A percentile compares a stretch with the other conserved stretches of the same genome.
phyloP scores from a whole-genome alignment of 2,113 vertebrate species.

The Pelecanoides urinatrix region DNA sequence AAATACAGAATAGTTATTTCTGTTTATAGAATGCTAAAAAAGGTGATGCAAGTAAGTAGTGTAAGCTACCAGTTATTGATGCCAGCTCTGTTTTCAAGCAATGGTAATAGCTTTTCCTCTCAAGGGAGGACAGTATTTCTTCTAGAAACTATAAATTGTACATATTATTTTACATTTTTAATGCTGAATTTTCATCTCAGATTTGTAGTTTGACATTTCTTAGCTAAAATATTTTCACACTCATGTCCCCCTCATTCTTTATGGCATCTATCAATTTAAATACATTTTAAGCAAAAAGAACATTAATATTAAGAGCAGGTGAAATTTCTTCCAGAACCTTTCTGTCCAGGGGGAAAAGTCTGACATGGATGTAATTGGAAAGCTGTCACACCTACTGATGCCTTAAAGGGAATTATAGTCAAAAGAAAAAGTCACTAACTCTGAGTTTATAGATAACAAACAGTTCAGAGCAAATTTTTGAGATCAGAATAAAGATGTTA shows the following conservation, averaged over 20 bases:
- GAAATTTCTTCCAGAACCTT: background rate
- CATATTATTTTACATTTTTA: background rate
- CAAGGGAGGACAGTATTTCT: background rate
- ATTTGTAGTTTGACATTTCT: background rate
- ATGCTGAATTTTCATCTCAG: background rate
- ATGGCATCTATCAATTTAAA: background rate
- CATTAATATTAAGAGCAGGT: background rate
- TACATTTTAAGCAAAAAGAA: background rate
- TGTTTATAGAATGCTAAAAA: constrained; percentile 29
- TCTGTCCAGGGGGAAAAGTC: background rate
- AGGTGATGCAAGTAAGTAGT: background rate
- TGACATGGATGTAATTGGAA: background rate
- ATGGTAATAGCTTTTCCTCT: background rate
- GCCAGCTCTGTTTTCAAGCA: background rate
- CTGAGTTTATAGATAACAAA: background rate
- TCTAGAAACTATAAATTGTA: background rate
- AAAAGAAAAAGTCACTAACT: background rate
- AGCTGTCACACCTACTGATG: background rate
- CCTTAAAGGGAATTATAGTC: background rate
- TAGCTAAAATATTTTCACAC: constrained; percentile 18
- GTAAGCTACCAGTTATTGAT: background rate
- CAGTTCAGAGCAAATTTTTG: background rate
- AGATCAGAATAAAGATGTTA: background rate
- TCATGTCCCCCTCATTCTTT: background rate
- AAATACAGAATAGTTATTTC: constrained; percentile 32